Evolutionary conservation across 2,888 invertebrate species (phyloP).

Genomic region (Leucoma salicis): DNA sequence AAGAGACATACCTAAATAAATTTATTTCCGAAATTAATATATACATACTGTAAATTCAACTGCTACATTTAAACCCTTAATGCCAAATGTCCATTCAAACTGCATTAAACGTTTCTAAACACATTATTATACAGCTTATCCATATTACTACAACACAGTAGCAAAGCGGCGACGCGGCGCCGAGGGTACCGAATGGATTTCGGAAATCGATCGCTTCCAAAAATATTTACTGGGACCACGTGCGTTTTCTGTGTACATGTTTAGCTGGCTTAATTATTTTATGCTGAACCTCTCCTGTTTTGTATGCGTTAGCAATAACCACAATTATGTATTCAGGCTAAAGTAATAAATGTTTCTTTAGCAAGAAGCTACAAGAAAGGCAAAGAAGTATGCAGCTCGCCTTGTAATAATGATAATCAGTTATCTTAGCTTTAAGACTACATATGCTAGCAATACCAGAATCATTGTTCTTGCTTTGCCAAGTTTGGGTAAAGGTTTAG

Average conservation of each 20-base stretch:
- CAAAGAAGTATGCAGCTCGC: too few species aligned
- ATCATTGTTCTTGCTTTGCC: too few species aligned
- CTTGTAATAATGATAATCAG: too few species aligned
- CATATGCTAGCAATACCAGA: too few species aligned
- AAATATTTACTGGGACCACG: slow-evolving; percentile 79
- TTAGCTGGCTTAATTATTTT: slow-evolving; percentile 11
- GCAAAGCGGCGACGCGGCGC: slow-evolving; percentile 46
- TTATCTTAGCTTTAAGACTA: too few species aligned
- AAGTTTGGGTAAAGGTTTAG: too few species aligned
- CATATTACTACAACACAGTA: slow-evolving; percentile 32
- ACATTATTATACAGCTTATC: slow-evolving; percentile 36
- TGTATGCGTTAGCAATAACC: slow-evolving; percentile 6
- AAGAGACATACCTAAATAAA: too few species aligned
- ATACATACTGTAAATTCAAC: not conserved
- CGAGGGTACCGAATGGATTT: slow-evolving; percentile 78
- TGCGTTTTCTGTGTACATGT: slow-evolving; percentile 49
- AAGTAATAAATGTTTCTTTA: too few species aligned
- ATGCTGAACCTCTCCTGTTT: not conserved
- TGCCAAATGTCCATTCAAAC: not conserved
- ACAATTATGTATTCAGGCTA: not conserved
- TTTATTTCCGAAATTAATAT: not conserved
- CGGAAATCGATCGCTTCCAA: slow-evolving; percentile 82
- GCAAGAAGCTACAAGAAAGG: too few species aligned
- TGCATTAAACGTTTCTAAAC: not conserved
- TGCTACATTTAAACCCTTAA: not conserved